Base-by-base conservation (phyloP, 2,888 invertebrate species). In the Drosophila peninsularis region DNA sequence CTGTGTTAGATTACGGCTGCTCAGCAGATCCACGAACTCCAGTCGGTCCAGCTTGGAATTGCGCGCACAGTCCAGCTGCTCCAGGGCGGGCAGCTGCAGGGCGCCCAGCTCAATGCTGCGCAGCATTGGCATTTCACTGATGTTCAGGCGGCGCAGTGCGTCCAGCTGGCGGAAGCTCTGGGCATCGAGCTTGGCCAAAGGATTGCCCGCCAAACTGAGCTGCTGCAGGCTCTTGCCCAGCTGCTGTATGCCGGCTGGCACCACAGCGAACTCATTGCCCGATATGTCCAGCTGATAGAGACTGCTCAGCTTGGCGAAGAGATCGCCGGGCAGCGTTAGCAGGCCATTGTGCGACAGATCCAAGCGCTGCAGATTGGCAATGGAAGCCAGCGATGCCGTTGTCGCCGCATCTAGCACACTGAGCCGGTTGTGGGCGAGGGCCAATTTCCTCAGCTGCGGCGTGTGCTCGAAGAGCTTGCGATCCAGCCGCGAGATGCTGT, bases 391-490 rank as follows among this genome's bases (percentile, higher is more conserved):
- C 1, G 95, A 94, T n/a, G 93, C 87, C 2, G 94, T 91, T 0
- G 95, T 95, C 30, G 94, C 93, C 45, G 92, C 92, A 83, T 95
- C 95, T 32, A 96, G 90, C 52, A 94, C 93, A 80, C 93, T 93
- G 30, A 96, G 93, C 11, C 93, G 93, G 80, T 96, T 96, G 80
- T 94, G 93, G 87, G 94, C 94, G 62, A 96, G 91, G 77, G 94
- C 94, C 9, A 96, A 91, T 70, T 93, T 93, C 19, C 93, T 93
- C 80, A 96, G 84, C 74, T 94, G 93, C 0, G 95, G 95, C 60
- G 94, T 94, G 86, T 95, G 94, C 87, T 94, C 94, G 87, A 96
- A 96, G 39, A 95, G 85, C 56, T 94, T 93, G 71, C 93, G 92
- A 84, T 94, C 94, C 75, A 96, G 88, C 5, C 94, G 94, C 80